Base-by-base conservation (phyloP, 1,140 invertebrate genomes). In the Leptopilina boulardi region DNA sequence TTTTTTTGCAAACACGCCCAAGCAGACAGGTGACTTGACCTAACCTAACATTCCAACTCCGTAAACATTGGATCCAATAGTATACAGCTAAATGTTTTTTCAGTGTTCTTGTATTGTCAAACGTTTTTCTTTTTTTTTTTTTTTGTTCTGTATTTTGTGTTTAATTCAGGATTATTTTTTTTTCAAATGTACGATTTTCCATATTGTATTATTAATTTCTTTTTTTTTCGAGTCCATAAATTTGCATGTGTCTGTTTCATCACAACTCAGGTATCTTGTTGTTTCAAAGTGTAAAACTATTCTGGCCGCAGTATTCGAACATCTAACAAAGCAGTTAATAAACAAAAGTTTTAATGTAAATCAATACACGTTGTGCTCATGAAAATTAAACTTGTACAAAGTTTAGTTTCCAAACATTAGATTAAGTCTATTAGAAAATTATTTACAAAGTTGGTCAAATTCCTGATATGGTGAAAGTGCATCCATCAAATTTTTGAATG, bases 261-360 rank as follows among this genome's bases (percentile, higher is more conserved):
- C 13, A 42, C 1, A 42, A 11, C 1, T 8, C 38, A 11, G 41
- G 1, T 4, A 42, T 11, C 13, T 42, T 18, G 3, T 51, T 18
- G 47, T 51, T 51, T 38, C 34, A 38, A 38, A 38, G 4, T 51
- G n/a, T 18, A 51, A 18, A 51, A 51, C 47, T 51, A 51, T 51
- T 51, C 47, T 18, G n/a, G 15, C 47, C n/a, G 5, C 47, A 18
- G 47, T 51, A 51, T n/a, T n/a, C n/a, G 1, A 8, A n/a, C 15
- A 51, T n/a, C 15, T 51, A 51, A 51, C 47, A 18, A 51, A 51
- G 47, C n/a, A 18, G 47, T 51, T 51, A 51, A 51, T 51, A 51
- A 51, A 51, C 47, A 51, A 51, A 51, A 51, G 15, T 51, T 51
- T 51, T 51, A 51, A 51, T 51, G 47, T 51, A 51, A 51, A 51